phyloP scores from a whole-genome alignment of 2,797 vertebrate genomes.

The Lophotriccus pileatus region DNA sequence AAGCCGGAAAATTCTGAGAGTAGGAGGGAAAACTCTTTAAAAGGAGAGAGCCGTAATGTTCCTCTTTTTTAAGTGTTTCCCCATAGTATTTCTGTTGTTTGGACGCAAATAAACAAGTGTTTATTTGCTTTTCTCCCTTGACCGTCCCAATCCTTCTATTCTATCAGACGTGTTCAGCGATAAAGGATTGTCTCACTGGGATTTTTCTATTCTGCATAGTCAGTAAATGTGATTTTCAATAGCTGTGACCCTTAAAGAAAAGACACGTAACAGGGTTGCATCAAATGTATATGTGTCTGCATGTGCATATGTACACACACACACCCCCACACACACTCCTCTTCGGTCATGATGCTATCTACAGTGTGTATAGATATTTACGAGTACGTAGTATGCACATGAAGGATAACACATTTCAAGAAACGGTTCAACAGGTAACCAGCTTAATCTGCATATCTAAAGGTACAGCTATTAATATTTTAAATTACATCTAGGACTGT shows the following conservation, averaged over 20 bases:
- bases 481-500: background rate
- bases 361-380: background rate
- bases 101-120: background rate
- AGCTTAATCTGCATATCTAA: background rate
- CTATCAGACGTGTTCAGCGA: background rate
- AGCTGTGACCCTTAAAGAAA: background rate
- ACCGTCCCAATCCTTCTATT: background rate
- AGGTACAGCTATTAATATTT: background rate
- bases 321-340: background rate
- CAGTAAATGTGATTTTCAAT: background rate
- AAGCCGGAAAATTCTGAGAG: background rate
- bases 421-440: slow-evolving; percentile 45
- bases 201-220: background rate
- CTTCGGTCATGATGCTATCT: background rate
- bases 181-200: background rate
- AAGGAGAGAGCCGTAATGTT: background rate
- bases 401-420: background rate
- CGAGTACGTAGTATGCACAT: background rate
- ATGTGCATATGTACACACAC: background rate
- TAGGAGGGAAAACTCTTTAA: background rate
- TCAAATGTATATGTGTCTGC: background rate
- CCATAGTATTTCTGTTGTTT: background rate
- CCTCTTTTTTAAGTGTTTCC: background rate
- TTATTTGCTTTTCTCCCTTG: background rate
- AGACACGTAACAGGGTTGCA: background rate